Evolutionary conservation across 2,888 invertebrate genomes (phyloP), one percentile per base, ranked within the genome.

Genomic region (Heptascelio sp.): DNA sequence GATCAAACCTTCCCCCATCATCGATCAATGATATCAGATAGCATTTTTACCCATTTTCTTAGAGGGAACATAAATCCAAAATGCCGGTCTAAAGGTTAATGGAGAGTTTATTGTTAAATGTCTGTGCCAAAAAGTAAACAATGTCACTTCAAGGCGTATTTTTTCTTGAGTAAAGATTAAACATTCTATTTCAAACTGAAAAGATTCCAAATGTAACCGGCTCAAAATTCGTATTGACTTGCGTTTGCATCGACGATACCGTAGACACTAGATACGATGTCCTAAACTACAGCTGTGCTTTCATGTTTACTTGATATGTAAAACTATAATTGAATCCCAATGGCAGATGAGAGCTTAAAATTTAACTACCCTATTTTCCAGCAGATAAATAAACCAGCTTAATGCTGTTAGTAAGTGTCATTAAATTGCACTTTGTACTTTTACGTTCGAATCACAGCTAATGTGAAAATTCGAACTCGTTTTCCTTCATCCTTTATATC

Each of bases 301-400:
- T 88, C 88, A 89, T 88, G 88, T 89, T 88, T 87, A 85, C 88
- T 77, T 83, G 67, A 86, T 88, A 82, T 88, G 87, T 89, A 87
- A 88, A 87, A 85, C 85, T 87, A 87, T 91, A 89, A 91, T 89
- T 90, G 89, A 90, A 91, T 91, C 87, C 82, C 86, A 83, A 85
- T 85, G 86, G 80, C 80, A 73, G 85, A 81, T 85, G 87, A 88
- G 87, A 87, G 87, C 88, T 89, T 88, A 88, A 89, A 90, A 88
- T 89, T 90, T 89, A 89, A 91, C 88, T 88, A 87, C 81, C 88
- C 85, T 80, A 87, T 89, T 87, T 86, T 83, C 76, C 78, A 76
- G 59, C 82, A 83, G 77, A 82, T 86, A 87, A 88, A 89, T 89
- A 87, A 88, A 87, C 88, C 85, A 82, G 76, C 85, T 87, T 87